A percentile compares a stretch with the other conserved stretches of the same genome.
Evolutionary conservation across 1,140 invertebrate genomes (phyloP).

Genomic region (Diuraphis noxia): DNA sequence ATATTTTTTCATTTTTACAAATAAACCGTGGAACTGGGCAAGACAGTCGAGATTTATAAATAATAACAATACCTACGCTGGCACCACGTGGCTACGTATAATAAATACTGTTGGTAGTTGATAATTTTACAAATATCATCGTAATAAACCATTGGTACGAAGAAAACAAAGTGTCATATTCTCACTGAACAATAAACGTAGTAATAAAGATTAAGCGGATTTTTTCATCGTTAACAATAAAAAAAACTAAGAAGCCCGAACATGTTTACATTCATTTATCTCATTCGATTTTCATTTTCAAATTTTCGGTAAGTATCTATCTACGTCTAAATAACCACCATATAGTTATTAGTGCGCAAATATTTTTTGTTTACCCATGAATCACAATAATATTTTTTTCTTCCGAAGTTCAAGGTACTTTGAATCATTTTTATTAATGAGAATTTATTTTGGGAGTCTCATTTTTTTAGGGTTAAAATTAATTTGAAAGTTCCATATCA

Average conservation of each 20-base stretch:
- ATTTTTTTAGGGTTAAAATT: too few relatives aligned
- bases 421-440: neutral
- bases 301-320: neutral
- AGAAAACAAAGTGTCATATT: neutral
- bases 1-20: neutral
- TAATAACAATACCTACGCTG: neutral
- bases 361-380: neutral
- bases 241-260: neutral
- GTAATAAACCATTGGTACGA: neutral
- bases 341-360: neutral
- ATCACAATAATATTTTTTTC: neutral
- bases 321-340: neutral
- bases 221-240: neutral
- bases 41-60: neutral
- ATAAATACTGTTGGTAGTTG: neutral
- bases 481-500: neutral
- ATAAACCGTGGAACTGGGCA: neutral
- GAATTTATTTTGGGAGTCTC: neutral
- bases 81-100: neutral
- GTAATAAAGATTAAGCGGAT: neutral
- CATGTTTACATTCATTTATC: neutral
- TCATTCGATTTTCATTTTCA: neutral
- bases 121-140: neutral
- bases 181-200: neutral
- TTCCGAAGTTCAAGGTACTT: neutral